Evolutionary conservation across 2,888 invertebrate species (phyloP), one percentile per base, ranked within the genome.

Genomic region (Lathronympha strigana): DNA sequence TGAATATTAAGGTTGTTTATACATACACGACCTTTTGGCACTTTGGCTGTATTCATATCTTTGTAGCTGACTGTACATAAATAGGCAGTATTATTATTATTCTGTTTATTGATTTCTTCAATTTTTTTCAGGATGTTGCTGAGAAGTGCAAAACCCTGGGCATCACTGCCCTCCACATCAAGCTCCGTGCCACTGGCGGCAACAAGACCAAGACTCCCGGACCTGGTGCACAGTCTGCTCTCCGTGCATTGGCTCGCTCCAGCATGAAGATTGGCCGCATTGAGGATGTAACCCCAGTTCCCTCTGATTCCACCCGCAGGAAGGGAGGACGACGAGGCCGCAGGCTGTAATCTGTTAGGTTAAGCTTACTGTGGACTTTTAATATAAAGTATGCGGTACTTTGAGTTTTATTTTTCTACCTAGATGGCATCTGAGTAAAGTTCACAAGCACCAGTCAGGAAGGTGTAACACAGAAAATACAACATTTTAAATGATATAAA

Each of bases 301-400:
- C 99, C 80, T 98, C 99, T 63, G 99, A 99, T 93, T 97, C 98
- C 70, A 99, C 99, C 62, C 96, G 99, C 86, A 98, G 99, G 95
- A 99, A 99, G 97, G 99, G 99, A 86, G 99, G 99, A 93, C 96
- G 99, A 84, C 97, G 99, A 93, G 99, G 99, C 93, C 97, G 99
- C 92, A 96, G 99, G 94, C 95, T 99, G 95, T 99, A 98, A 94
- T 92, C 85, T 89, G 82, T 84, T 89, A 90, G 86, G 80, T 73
- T 87, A 90, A 90, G 89, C 71, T 73, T 71, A 86, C 88, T 91
- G 86, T 90, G 77, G 76, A 82, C 87, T 91, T 81, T 77, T 58
- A 90, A 87, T 89, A 88, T 84, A 86, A 75, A 78, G 84, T 88
- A 86, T 83, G 73, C 78, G 67, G 89, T 87, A 86, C 68, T 68